These are phyloP conservation scores for Lasius platythorax DNA, from an alignment of 2,888 invertebrate genomes.

Conservation along the genomic window DNA sequence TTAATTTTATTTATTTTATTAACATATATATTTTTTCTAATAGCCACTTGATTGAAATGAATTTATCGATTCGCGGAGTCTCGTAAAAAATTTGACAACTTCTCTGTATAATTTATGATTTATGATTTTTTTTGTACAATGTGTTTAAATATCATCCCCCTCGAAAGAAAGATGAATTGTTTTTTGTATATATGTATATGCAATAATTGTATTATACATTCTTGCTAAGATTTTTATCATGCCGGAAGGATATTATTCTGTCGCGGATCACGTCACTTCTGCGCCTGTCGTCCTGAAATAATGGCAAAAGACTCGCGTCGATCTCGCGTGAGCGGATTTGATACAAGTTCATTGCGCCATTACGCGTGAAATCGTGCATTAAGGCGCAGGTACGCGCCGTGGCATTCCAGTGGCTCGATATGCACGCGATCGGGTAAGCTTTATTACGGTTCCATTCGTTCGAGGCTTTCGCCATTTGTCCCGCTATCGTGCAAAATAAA, in stretches of 20 bases:
- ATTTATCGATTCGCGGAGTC: background rate
- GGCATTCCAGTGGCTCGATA: constrained; percentile 38
- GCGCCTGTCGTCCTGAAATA: background rate
- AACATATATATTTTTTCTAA: background rate
- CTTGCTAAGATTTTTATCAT: background rate
- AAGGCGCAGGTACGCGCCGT: constrained; percentile 57
- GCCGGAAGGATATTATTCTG: constrained; percentile 23
- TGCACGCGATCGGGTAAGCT: constrained; percentile 33
- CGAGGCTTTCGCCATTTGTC: constrained; percentile 5
- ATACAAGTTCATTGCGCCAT: constrained; percentile 75
- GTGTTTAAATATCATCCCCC: no score
- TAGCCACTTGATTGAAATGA: background rate
- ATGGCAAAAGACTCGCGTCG: constrained; percentile 37
- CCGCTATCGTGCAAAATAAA: background rate
- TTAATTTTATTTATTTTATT: background rate
- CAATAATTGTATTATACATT: background rate
- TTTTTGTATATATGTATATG: background rate
- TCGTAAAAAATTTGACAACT: background rate
- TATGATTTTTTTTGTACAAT: background rate
- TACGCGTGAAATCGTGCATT: constrained; percentile 75
- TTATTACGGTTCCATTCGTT: constrained; percentile 21
- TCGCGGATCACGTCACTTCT: constrained; percentile 33
- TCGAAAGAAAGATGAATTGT: no score
- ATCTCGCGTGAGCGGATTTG: constrained; percentile 73
- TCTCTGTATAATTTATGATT: background rate